Base-by-base conservation (phyloP, 2,797 vertebrate genomes). In the Phoeniculus purpureus region DNA sequence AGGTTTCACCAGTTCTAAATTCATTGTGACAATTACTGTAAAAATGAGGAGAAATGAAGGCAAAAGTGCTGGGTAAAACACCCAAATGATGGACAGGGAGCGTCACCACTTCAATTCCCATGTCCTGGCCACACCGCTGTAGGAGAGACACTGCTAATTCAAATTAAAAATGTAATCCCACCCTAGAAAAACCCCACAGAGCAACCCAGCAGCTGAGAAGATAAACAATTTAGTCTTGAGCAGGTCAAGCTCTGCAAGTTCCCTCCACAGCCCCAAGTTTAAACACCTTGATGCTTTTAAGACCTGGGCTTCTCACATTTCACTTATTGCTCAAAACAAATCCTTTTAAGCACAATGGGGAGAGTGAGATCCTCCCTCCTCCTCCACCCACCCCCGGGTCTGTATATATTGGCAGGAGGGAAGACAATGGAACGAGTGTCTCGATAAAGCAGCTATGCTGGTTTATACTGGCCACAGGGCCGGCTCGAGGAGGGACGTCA, bases 281-380 rank as follows among this genome's bases (percentile, higher is more conserved):
- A 96, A 95, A 94, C 90, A 95, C 95, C 94, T 95, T 89, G 90
- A 74, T 87, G 55, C 89, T 95, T 93, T 91, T 93, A 94, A 93
- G 86, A 94, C 55, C 73, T 52, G 73, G 14, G 17, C 79, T 77
- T 92, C 92, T 96, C 93, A 81, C 7, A 1, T 94, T 92, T 91
- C 94, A 90, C 68, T 87, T 51, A 81, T 3, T 71, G 90, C 92
- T 95, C 72, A 84, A 94, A 96, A 94, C 92, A 96, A 94, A 91
- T 91, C 94, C 92, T 94, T 95, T 95, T 96, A 94, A 95, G 95
- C 93, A 95, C 94, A 95, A 83, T 18, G 89, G 75, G 74, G 86
- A 81, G 83, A 67, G 68, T 27, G 4, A 50, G 93, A 31, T 67
- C 61, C 75, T 71, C 64, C 8, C 23, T 34, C 11, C 37, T 37